Evolutionary conservation across 2,888 invertebrate genomes (phyloP).

Genomic region (Nemapogon koenigi): DNA sequence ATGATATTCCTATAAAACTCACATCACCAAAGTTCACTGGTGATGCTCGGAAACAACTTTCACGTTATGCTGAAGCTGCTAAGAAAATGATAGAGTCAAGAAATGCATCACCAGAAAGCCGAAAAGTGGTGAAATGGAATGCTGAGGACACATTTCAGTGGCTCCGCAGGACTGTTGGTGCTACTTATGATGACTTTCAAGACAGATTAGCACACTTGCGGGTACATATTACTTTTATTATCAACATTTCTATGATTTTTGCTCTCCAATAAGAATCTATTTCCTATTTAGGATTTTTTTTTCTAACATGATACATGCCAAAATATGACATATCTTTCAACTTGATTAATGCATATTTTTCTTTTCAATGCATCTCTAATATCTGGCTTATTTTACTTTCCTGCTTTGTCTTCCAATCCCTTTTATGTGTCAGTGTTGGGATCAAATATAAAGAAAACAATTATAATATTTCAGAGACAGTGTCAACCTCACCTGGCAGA

Average conservation of each 20-base stretch:
- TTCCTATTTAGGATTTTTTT: too few relatives aligned
- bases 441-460: too few relatives aligned
- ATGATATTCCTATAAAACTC: constrained; percentile 95
- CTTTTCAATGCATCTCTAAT: too few relatives aligned
- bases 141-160: constrained; percentile 97
- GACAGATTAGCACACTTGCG: constrained; percentile 89
- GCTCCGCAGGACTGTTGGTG: constrained; percentile 90
- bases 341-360: too few relatives aligned
- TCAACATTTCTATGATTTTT: too few relatives aligned
- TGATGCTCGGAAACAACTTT: constrained; percentile 93
- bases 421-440: too few relatives aligned
- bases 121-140: constrained; percentile 98
- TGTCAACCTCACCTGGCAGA: constrained; percentile 96
- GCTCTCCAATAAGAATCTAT: too few relatives aligned
- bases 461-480: constrained; percentile 68
- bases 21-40: constrained; percentile 95
- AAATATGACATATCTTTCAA: too few relatives aligned
- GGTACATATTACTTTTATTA: too few relatives aligned
- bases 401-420: too few relatives aligned
- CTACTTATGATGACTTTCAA: constrained; percentile 93
- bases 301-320: too few relatives aligned
- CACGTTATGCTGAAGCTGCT: constrained; percentile 94
- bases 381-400: too few relatives aligned
- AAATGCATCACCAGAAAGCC: constrained; percentile 89
- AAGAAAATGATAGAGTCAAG: constrained; percentile 96